These are phyloP conservation scores for Rallus limicola DNA, from an alignment of 2,113 vertebrate species.

Conservation along the genomic window DNA sequence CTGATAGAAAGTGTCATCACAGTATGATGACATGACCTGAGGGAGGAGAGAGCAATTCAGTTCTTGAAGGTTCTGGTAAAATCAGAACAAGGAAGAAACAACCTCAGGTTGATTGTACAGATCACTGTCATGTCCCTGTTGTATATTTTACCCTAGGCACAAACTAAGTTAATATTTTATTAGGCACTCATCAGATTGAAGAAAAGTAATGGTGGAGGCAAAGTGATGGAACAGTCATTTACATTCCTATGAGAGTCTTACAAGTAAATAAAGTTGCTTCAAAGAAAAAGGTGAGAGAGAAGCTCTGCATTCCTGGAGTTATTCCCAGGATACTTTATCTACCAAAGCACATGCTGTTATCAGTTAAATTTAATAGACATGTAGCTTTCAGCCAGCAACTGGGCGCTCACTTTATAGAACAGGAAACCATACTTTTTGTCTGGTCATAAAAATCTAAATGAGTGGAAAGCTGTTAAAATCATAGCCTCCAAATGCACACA, in stretches of 20 bases:
- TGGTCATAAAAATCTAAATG: neutral
- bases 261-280: conserved; percentile 35
- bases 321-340: neutral
- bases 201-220: neutral
- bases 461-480: conserved; percentile 8
- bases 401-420: neutral
- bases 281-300: neutral
- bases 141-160: neutral
- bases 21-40: neutral
- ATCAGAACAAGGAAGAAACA: neutral
- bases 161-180: conserved; percentile 7
- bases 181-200: neutral
- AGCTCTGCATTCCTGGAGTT: neutral
- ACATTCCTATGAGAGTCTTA: conserved; percentile 20
- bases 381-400: neutral
- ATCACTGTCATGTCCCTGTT: neutral
- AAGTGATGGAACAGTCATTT: neutral
- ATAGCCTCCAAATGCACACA: neutral
- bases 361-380: neutral
- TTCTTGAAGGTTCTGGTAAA: neutral
- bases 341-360: neutral
- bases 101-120: neutral
- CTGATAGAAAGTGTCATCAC: neutral
- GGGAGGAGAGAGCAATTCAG: fast-evolving
- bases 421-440: neutral